A percentile compares a stretch with the other conserved stretches of the same genome.
Conservation (phyloP, 1,140 invertebrate genomes). For the Acromyrmex charruanus region DNA sequence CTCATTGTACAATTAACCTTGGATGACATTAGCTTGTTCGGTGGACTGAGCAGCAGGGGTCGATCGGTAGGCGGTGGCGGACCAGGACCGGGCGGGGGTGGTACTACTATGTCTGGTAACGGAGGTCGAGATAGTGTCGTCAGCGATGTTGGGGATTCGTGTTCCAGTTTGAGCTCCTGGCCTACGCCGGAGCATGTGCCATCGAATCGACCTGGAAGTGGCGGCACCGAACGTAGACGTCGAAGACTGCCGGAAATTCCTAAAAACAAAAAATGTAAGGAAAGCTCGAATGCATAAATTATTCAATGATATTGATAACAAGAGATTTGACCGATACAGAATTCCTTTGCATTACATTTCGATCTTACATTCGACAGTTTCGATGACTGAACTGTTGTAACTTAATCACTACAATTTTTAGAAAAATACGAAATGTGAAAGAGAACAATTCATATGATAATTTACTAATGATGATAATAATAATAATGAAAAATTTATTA, state of each 20-base stretch:
- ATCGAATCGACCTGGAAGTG: slow-evolving; percentile 77
- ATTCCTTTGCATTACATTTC: not conserved
- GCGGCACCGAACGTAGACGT: slow-evolving; percentile 89
- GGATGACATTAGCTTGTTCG: slow-evolving; percentile 84
- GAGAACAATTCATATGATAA: not conserved
- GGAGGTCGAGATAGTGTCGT: slow-evolving; percentile 83
- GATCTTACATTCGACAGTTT: not conserved
- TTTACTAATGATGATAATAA: too few relatives aligned
- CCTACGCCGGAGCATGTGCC: slow-evolving; percentile 82
- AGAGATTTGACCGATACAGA: too few relatives aligned
- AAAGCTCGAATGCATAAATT: not conserved
- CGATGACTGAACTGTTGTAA: not conserved
- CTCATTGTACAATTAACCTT: slow-evolving; percentile 75
- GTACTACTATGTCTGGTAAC: slow-evolving; percentile 63
- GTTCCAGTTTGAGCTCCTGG: slow-evolving; percentile 84
- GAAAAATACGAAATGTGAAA: not conserved
- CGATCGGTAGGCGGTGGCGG: slow-evolving; percentile 73
- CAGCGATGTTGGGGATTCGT: slow-evolving; percentile 83
- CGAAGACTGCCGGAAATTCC: slow-evolving; percentile 95
- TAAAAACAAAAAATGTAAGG: slow-evolving; percentile 94
- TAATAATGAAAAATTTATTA: too few relatives aligned
- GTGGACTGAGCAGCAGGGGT: slow-evolving; percentile 82
- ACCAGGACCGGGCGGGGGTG: slow-evolving; percentile 70
- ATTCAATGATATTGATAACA: not conserved
- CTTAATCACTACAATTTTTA: not conserved